Evolutionary conservation across 2,888 invertebrate genomes (phyloP), one percentile per base, ranked within the genome.

Genomic region (Danaus chrysippus): DNA sequence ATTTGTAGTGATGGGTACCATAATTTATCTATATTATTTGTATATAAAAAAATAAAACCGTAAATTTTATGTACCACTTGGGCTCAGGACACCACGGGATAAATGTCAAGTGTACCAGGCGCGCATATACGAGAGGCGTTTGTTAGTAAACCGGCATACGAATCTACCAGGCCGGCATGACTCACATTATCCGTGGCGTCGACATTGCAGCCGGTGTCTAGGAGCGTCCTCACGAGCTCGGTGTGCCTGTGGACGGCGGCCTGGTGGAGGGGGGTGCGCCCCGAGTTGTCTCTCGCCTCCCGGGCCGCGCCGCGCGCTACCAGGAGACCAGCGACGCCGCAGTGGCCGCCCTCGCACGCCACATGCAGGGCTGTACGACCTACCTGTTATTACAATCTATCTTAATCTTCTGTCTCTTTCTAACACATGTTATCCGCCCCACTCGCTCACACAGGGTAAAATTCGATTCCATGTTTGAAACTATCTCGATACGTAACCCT

Each of bases 191-290:
- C 90, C 0, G 81, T 79, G 13, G 88, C 82, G 59, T 94, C 93
- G 0, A 93, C 92, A 61, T 92, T 91, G 56, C 94, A 94, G 11
- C 94, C 94, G 34, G 92, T 91, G 19, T 94, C 94, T 56, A 96
- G 86, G 57, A 96, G 86, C 54, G 93, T 84, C 68, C 93, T 92
- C n/a, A 95, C 95, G 15, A 96, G 91, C 68, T 93, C 93, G 0
- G 95, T 93, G 75, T 95, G 94, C 69, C 95, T 93, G 74, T 94
- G 94, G 70, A 95, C 94, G 0, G 95, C 94, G 0, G 96, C 95
- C 58, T 95, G 91, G 76, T 96, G 96, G 41, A 96, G 91, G 0
- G 96, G 94, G 6, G 95, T 94, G 71, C 92, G 94, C 12, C 95
- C 96, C 13, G 93, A 93, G 71, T 92, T 91, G 77, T 96, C 96